Evolutionary conservation across 2,797 vertebrate genomes (phyloP).

Genomic region (Hipposideros larvatus): DNA sequence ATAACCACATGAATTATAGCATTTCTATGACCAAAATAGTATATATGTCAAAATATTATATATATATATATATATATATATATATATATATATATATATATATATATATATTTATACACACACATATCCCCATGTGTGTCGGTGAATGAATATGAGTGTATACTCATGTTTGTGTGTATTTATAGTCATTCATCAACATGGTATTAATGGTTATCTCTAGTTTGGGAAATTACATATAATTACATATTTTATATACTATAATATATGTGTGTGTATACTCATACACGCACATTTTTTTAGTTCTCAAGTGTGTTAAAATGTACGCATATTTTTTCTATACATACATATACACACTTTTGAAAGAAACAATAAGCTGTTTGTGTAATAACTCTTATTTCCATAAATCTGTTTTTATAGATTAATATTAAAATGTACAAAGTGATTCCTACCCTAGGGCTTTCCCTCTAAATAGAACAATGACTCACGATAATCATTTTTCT

Average conservation of each 20-base stretch:
- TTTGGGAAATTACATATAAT: not conserved
- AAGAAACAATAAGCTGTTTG: not conserved
- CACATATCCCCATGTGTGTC: not conserved
- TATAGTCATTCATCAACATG: not conserved
- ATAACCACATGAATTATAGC: not conserved
- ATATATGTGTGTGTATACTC: not conserved
- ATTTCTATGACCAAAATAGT: not conserved
- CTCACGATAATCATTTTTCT: constrained; percentile 46
- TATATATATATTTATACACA: not conserved
- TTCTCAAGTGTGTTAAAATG: not conserved
- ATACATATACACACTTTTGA: not conserved
- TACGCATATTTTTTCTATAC: not conserved
- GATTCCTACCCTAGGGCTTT: not conserved
- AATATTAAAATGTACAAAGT: constrained; percentile 7
- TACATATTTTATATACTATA: not conserved
- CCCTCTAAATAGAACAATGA: not conserved
- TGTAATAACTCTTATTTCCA: not conserved
- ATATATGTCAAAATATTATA: not conserved
- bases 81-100: too few relatives aligned
- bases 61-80: too few relatives aligned
- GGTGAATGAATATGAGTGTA: not conserved
- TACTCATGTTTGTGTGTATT: not conserved
- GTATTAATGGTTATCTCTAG: not conserved
- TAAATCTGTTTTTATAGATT: constrained; percentile 41
- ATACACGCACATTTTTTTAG: not conserved